These are phyloP conservation scores for Latrodectus elegans DNA, from an alignment of 2,888 invertebrate species.

Conservation along the genomic window DNA sequence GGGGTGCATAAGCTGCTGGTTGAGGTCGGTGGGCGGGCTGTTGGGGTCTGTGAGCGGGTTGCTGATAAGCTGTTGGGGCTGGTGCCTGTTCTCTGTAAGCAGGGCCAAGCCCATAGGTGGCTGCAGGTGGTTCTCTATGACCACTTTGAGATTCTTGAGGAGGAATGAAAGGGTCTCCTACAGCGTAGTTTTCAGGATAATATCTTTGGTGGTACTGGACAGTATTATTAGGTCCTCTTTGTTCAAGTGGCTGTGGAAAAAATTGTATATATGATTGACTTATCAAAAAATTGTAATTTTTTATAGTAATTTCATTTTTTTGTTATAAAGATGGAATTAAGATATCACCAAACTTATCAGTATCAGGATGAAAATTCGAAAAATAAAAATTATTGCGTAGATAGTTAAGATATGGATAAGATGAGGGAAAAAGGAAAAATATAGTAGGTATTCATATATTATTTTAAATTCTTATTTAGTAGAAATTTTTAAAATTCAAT, in stretches of 20 bases:
- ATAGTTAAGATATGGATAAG: too few relatives aligned
- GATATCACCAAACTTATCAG: too few relatives aligned
- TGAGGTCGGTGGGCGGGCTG: constrained; percentile 14
- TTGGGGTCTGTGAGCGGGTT: constrained; percentile 43
- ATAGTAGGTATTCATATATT: too few relatives aligned
- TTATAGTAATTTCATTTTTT: too few relatives aligned
- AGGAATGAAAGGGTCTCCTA: constrained; percentile 70
- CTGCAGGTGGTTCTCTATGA: constrained; percentile 53
- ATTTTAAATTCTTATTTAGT: too few relatives aligned
- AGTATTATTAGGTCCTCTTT: constrained; percentile 73
- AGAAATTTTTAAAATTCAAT: too few relatives aligned
- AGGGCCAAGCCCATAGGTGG: constrained; percentile 63
- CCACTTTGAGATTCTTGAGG: constrained; percentile 52
- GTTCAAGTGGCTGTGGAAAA: constrained; percentile 66
- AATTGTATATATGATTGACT: not conserved
- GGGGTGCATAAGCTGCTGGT: constrained; percentile 17
- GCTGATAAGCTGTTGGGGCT: constrained; percentile 29
- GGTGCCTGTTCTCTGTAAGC: constrained; percentile 64
- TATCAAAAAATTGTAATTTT: too few relatives aligned
- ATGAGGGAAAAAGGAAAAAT: too few relatives aligned
- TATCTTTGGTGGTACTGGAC: constrained; percentile 74
- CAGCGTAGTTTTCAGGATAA: constrained; percentile 71
- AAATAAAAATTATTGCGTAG: not conserved
- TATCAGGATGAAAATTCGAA: not conserved
- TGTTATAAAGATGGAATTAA: too few relatives aligned